Base-by-base conservation (phyloP, 1,140 invertebrate species). In the Sminthurides bifidus region DNA sequence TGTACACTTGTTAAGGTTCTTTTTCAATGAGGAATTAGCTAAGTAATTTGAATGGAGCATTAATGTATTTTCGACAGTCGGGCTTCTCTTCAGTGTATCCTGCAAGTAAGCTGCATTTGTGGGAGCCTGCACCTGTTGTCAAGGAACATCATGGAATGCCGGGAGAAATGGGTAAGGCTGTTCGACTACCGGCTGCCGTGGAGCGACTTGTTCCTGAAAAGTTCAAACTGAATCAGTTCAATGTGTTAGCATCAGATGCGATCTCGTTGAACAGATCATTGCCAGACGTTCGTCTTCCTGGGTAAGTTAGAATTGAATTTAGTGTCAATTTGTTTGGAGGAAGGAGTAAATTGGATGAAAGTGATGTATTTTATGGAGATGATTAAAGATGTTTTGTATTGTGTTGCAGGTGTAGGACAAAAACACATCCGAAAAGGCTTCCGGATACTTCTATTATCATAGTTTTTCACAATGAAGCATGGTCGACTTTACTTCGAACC, bases 161-260 rank as follows among this genome's bases (percentile, higher is more conserved):
- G 3, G 93, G 93, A 24, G 92, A 97, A 75, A 77, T 85, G 77
- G 93, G 87, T 14, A 84, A 84, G 68, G 80, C 88, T 27, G 92
- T 97, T 4, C 79, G 82, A 58, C 86, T 95, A 65, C 82, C 88
- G 26, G 73, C 82, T 3, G 83, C 89, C 21, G 79, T 86, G 69
- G 85, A 95, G 66, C 81, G 80, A 43, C 71, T 88, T 29, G 89
- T 92, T 77, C 85, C 93, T 73, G 89, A 95, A 65, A 90, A 92
- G 69, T 97, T 97, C 72, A 93, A 94, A 71, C 77, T 92, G 60
- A 96, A 98, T 76, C 92, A 99, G 74, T 99, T 99, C 73, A 99
- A 99, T 75, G 75, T 98, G 59, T 73, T 97, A 69, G 94, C 93
- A 43, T 96, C 91, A 72, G 93, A 99, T 73, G 86, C 90, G 79